A percentile compares a stretch with the other conserved stretches of the same genome.
Evolutionary conservation across 2,797 vertebrate genomes (phyloP).

Genomic region (Cossypha dichroa): DNA sequence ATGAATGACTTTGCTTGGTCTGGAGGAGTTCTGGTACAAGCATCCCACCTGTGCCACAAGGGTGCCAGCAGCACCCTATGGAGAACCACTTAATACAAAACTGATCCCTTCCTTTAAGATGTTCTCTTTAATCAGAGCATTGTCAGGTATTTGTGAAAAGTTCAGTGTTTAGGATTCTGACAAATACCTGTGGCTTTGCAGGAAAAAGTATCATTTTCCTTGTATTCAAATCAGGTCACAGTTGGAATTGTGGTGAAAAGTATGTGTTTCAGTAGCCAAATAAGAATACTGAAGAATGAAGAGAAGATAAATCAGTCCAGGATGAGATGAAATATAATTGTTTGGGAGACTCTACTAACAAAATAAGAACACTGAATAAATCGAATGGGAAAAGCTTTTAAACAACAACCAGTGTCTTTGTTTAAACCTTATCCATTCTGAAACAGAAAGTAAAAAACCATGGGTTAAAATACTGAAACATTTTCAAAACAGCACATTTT

Average conservation of each 20-base stretch:
- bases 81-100: neutral
- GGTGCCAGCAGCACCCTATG: neutral
- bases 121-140: neutral
- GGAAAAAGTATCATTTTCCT: neutral
- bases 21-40: neutral
- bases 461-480: neutral
- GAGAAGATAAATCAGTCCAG: neutral
- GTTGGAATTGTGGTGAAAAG: neutral
- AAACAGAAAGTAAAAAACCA: neutral
- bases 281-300: conserved; percentile 5
- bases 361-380: conserved; percentile 18
- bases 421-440: neutral
- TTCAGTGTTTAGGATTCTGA: neutral
- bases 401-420: neutral
- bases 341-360: neutral
- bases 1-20: neutral
- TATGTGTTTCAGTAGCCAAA: conserved; percentile 19
- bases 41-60: neutral
- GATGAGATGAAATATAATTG: conserved; percentile 10
- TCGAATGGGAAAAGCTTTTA: neutral
- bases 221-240: neutral
- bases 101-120: neutral
- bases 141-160: neutral
- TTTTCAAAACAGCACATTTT: neutral
- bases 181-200: neutral